Evolutionary conservation across 35 echinoderm and acorn worm genomes (phyloP).

Genomic region (Apostichopus californicus): DNA sequence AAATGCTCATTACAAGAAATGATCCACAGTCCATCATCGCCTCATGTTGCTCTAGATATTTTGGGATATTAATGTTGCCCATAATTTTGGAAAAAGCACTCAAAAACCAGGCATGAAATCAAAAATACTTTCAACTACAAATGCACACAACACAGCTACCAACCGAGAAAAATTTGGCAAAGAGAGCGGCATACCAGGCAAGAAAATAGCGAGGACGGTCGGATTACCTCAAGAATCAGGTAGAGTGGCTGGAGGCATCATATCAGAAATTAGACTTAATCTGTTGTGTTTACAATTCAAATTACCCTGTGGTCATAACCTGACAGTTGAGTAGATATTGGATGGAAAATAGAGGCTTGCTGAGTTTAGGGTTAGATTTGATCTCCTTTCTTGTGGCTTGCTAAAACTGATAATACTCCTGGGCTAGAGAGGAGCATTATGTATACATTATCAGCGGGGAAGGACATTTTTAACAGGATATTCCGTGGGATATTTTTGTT

Average conservation of each 20-base stretch:
- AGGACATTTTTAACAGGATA: neutral
- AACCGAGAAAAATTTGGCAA: neutral
- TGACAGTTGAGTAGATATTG: constrained; percentile 24
- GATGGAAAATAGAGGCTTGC: neutral
- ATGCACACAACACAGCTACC: neutral
- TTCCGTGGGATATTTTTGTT: constrained; percentile 40
- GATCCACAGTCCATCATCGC: too few relatives aligned
- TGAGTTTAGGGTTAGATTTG: neutral
- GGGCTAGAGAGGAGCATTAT: neutral
- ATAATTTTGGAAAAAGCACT: too few relatives aligned
- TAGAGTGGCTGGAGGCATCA: neutral
- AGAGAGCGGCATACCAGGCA: neutral
- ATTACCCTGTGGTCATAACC: constrained; percentile 19
- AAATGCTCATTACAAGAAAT: too few relatives aligned
- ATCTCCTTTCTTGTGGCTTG: neutral
- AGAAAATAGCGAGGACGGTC: neutral
- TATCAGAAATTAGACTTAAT: neutral
- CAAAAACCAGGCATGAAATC: too few relatives aligned
- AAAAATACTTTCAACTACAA: neutral
- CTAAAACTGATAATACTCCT: too few relatives aligned
- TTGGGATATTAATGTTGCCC: too few relatives aligned
- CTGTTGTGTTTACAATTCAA: constrained; percentile 22
- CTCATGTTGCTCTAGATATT: too few relatives aligned
- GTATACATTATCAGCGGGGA: constrained; percentile 37
- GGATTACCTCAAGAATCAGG: neutral